Base-by-base conservation (phyloP, 2,113 vertebrate species). In the Psilopsiagon aymara region DNA sequence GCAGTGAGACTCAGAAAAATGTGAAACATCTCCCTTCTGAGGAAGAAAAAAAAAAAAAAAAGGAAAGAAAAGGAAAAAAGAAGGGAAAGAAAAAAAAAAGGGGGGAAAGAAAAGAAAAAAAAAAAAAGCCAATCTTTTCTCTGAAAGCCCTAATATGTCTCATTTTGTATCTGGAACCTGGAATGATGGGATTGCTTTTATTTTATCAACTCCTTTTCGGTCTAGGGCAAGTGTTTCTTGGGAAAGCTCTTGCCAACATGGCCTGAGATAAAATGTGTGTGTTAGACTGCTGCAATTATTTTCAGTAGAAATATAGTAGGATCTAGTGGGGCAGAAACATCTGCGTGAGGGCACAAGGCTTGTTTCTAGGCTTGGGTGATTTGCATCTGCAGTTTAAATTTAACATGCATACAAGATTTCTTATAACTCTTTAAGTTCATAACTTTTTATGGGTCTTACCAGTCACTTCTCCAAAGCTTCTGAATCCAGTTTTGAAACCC, bases 171-270 rank as follows among this genome's bases (percentile, higher is more conserved):
- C 46, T 89, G 28, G 33, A 62, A 69, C 62, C 39, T 76, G 39
- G 16, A 91, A 89, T 52, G 39, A 68, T 87, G 35, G 79, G 5
- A 19, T 71, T 70, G 16, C 7, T 91, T 80, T 77, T 78, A 46
- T 88, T 94, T 92, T 60, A 37, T 66, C 33, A 76, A 17, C 20
- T 85, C 39, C 19, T 11, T 79, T 95, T 91, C 41, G 73, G 14
- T 85, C 8, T 81, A 62, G 49, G 18, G 20, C 43, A 71, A 39
- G 11, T 68, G 13, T 52, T 88, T 92, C 70, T 79, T 55, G 33
- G 20, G 74, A 39, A 68, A 62, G 12, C 5, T 79, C 16, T 78
- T 81, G 35, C 18, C 20, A 66, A 7, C 0, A 0, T 3, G 2
- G 10, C 35, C 37, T 41, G 18, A 74, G 5, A 41, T 70, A 53